These are phyloP conservation scores for Heliothis peltigera DNA, from an alignment of 2,888 invertebrate genomes.

Conservation along the genomic window DNA sequence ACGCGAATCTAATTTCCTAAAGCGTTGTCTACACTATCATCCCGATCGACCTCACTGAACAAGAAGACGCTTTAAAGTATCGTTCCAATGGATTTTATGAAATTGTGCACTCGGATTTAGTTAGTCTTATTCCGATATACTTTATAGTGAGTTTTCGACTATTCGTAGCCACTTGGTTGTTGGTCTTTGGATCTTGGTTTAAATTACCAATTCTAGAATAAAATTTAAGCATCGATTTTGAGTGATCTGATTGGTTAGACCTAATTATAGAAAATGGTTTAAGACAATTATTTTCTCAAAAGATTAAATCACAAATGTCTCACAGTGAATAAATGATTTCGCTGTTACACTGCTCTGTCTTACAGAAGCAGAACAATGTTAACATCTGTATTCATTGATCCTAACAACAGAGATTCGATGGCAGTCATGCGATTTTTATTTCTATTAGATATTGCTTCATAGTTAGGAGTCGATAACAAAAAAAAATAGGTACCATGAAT, in stretches of 20 bases:
- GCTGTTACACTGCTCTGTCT: too few species aligned
- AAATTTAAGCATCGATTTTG: too few species aligned
- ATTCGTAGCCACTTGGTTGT: background rate
- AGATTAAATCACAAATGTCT: too few species aligned
- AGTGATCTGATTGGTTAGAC: too few species aligned
- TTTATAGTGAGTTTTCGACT: background rate
- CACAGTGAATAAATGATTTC: too few species aligned
- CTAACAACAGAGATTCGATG: too few species aligned
- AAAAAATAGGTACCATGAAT: background rate
- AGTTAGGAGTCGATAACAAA: background rate
- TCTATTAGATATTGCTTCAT: background rate
- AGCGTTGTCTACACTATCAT: slow-evolving; percentile 80
- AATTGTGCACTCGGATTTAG: slow-evolving; percentile 44
- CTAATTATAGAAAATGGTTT: too few species aligned
- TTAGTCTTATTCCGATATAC: slow-evolving; percentile 11
- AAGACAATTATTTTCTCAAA: too few species aligned
- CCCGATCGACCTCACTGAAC: slow-evolving; percentile 46
- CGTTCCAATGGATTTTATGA: slow-evolving; percentile 44
- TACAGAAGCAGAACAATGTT: too few species aligned
- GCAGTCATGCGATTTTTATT: too few species aligned
- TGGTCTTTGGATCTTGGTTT: background rate
- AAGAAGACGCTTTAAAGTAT: slow-evolving; percentile 41
- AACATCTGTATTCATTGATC: background rate
- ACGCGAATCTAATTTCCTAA: slow-evolving; percentile 83
- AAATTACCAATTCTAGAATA: too few species aligned